Conservation (phyloP, 2,888 invertebrate species). For the Argyresthia albistria region DNA sequence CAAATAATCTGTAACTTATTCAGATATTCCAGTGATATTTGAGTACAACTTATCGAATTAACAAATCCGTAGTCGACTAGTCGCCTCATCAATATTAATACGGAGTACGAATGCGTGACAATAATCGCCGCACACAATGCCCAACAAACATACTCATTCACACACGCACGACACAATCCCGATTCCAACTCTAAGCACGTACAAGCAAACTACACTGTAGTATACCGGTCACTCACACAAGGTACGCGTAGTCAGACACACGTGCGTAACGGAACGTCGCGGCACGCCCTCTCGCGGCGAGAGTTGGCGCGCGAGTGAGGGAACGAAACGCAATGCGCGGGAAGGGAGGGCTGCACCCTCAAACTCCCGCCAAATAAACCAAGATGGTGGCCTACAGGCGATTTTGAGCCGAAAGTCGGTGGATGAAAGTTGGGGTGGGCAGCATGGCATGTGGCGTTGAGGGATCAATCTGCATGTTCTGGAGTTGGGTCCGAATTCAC, state of each 20-base stretch:
- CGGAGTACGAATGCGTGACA: conserved; percentile 37
- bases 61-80: neutral
- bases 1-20: no score
- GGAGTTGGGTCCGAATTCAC: conserved; percentile 16
- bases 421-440: neutral
- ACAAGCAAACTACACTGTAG: conserved; percentile 35
- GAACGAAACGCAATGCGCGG: conserved; percentile 19
- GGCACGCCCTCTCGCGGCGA: conserved; percentile 62
- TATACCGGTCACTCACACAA: conserved; percentile 55
- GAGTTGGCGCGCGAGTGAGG: conserved; percentile 65
- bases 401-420: neutral
- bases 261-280: conserved; percentile 37
- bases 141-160: conserved; percentile 56
- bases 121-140: conserved; percentile 47
- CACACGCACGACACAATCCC: conserved; percentile 39
- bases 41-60: no score
- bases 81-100: conserved; percentile 29
- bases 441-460: conserved; percentile 3
- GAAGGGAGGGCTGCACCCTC: conserved; percentile 55
- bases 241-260: conserved; percentile 27
- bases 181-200: conserved; percentile 58
- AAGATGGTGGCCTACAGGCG: neutral
- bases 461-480: conserved; percentile 28
- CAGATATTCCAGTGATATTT: no score
- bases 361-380: neutral